A percentile compares a stretch with the other conserved stretches of the same genome.
Evolutionary conservation across 1,140 invertebrate genomes (phyloP).

Genomic region (Orchestia grillus): DNA sequence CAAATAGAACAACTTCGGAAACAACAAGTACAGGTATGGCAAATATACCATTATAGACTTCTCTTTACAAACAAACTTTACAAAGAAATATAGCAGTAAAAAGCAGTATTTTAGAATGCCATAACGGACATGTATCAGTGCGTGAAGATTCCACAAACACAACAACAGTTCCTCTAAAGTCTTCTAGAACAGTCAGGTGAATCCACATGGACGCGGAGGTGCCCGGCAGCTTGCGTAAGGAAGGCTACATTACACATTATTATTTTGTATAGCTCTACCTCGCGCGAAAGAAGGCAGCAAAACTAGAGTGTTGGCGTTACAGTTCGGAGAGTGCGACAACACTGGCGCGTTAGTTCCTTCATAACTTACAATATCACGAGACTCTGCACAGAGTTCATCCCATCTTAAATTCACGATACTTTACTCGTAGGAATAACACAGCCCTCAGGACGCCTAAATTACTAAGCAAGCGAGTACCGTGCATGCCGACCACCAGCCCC

Average conservation of each 20-base stretch:
- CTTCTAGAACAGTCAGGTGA: background rate
- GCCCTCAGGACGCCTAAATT: slow-evolving; percentile 38
- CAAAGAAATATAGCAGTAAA: background rate
- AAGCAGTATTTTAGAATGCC: background rate
- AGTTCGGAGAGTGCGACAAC: background rate
- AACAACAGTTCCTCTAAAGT: background rate
- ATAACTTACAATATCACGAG: background rate
- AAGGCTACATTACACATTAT: no score
- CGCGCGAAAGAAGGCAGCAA: background rate
- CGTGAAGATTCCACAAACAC: background rate
- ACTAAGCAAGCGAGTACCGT: slow-evolving; percentile 20
- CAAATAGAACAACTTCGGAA: background rate
- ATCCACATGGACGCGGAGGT: background rate
- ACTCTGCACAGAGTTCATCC: background rate
- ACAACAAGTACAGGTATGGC: background rate
- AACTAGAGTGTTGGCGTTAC: background rate
- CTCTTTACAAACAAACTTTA: background rate
- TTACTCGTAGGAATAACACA: slow-evolving; percentile 35
- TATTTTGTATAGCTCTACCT: no score
- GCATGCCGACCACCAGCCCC: background rate
- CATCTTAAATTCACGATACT: background rate
- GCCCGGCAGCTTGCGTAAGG: no score
- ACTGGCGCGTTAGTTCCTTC: background rate
- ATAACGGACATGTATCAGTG: background rate
- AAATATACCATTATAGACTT: background rate